Evolutionary conservation across 1,140 invertebrate genomes (phyloP).

Genomic region (Zophobas morio): DNA sequence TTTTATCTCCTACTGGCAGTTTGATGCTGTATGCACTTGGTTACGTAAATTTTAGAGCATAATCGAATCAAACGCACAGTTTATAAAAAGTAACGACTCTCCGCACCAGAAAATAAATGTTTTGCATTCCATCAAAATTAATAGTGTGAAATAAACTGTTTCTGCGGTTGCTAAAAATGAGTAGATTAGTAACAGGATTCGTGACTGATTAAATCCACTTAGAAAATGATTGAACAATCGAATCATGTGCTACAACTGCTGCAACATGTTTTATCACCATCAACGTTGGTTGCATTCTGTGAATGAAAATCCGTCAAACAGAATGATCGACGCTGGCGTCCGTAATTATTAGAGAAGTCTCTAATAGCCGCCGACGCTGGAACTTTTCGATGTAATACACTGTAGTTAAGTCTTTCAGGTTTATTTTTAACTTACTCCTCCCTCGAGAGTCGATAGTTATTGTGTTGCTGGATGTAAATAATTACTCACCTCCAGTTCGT

Average conservation of each 20-base stretch:
- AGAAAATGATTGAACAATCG: too few species aligned
- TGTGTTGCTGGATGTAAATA: constrained; percentile 31
- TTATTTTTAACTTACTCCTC: constrained; percentile 1
- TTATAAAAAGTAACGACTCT: too few species aligned
- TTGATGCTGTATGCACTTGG: too few species aligned
- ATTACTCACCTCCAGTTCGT: constrained; percentile 21
- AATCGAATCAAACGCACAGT: too few species aligned
- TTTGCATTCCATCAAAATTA: too few species aligned
- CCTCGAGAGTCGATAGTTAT: constrained; percentile 17
- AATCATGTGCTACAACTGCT: not conserved
- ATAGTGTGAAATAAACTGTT: too few species aligned
- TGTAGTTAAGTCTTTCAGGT: not conserved
- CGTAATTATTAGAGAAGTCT: not conserved
- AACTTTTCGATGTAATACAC: not conserved
- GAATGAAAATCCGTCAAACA: not conserved
- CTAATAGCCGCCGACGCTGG: not conserved
- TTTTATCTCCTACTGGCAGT: too few species aligned
- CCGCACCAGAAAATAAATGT: too few species aligned
- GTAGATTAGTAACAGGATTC: too few species aligned
- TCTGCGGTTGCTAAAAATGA: too few species aligned
- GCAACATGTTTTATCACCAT: not conserved
- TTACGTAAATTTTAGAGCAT: too few species aligned
- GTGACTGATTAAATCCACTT: too few species aligned
- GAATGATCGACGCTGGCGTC: not conserved
- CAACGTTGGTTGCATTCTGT: not conserved